These are phyloP conservation scores for Bujurquina vittata DNA, from an alignment of 2,113 vertebrate species.

Conservation along the genomic window DNA sequence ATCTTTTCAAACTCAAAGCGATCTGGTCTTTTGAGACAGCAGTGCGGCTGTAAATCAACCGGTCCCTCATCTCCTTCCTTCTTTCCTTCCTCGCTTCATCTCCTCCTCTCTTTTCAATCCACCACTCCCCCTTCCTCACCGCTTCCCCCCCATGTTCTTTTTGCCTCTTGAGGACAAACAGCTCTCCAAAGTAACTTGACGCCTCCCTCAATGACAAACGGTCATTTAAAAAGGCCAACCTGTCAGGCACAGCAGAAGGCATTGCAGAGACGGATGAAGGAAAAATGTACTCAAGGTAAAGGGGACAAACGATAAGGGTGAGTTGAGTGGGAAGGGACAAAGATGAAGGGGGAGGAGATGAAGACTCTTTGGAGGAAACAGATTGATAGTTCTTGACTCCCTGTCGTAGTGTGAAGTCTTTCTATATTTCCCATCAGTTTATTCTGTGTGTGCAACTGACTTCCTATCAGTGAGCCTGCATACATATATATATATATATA, in stretches of 20 bases:
- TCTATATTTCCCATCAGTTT: slow-evolving; percentile 28
- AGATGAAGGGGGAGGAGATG: slow-evolving; percentile 56
- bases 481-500: too few relatives aligned
- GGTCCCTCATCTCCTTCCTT: background rate
- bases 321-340: slow-evolving; percentile 33
- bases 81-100: slow-evolving; percentile 23
- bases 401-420: background rate
- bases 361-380: slow-evolving; percentile 48
- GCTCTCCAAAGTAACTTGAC: slow-evolving; percentile 53
- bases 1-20: background rate
- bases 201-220: slow-evolving; percentile 74
- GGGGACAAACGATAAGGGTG: slow-evolving; percentile 61
- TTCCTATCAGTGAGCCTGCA: slow-evolving; percentile 12
- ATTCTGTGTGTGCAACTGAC: slow-evolving; percentile 21
- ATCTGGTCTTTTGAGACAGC: slow-evolving; percentile 1
- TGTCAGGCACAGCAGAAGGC: slow-evolving; percentile 62
- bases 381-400: slow-evolving; percentile 31
- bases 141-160: slow-evolving; percentile 10
- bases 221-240: slow-evolving; percentile 75
- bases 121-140: slow-evolving; percentile 31
- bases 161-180: slow-evolving; percentile 44
- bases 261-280: slow-evolving; percentile 70
- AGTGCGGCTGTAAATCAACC: slow-evolving; percentile 2
- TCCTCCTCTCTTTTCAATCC: slow-evolving; percentile 15
- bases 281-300: slow-evolving; percentile 70